A percentile compares a stretch with the other conserved stretches of the same genome.
phyloP scores from a whole-genome alignment of 2,888 invertebrate species.

The Drosophila eohydei region DNA sequence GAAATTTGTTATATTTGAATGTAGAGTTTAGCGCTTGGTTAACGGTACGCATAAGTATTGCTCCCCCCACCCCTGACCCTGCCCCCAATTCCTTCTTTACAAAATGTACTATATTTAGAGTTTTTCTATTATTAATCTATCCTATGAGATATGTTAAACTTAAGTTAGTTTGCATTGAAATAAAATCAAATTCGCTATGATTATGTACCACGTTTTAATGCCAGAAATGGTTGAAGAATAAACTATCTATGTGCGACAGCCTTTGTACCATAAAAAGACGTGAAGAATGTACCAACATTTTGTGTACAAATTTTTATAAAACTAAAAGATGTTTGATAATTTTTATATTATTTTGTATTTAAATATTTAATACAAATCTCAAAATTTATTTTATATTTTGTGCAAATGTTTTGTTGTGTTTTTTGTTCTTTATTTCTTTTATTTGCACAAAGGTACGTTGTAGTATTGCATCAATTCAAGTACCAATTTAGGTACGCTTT shows the following conservation, averaged over 20 bases:
- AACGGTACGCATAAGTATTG: conserved; percentile 47
- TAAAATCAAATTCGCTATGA: conserved; percentile 48
- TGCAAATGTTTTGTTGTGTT: background rate
- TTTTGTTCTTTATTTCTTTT: background rate
- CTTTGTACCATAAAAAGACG: background rate
- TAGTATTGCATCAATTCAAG: background rate
- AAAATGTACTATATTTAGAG: conserved; percentile 45
- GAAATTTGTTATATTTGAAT: conserved; percentile 46
- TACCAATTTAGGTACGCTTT: background rate
- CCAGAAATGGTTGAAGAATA: background rate
- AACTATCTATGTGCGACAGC: background rate
- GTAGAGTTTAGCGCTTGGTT: conserved; percentile 50
- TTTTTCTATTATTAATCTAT: conserved; percentile 36
- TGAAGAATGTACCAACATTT: background rate
- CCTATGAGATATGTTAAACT: conserved; percentile 38
- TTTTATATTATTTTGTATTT: background rate
- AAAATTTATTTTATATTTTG: background rate
- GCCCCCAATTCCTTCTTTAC: conserved; percentile 1
- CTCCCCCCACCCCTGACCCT: background rate
- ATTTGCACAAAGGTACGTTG: background rate
- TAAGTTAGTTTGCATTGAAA: conserved; percentile 63
- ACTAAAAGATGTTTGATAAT: background rate
- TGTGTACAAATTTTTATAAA: background rate
- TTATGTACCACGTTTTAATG: background rate
- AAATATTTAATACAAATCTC: background rate